A percentile compares a stretch with the other conserved stretches of the same genome.
These are phyloP conservation scores for Drosophila baimaii DNA, from an alignment of 1,140 invertebrate genomes.

Conservation along the genomic window DNA sequence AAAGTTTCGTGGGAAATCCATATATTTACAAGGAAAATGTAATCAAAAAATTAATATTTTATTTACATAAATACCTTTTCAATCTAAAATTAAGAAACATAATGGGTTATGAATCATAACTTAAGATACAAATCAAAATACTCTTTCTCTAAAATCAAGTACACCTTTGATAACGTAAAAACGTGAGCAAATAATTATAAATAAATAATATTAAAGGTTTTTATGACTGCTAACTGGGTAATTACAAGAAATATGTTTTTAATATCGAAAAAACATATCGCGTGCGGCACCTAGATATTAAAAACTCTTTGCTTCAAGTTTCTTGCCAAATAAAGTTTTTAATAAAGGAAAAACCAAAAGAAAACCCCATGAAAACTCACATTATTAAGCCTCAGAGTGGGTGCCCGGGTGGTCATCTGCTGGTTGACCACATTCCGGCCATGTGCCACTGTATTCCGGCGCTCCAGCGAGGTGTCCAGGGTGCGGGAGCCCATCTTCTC, in stretches of 20 bases:
- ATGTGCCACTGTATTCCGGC: slow-evolving; percentile 78
- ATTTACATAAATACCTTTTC: slow-evolving; percentile 1
- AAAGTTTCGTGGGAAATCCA: not conserved
- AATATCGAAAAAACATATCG: too few species aligned
- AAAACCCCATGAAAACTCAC: slow-evolving; percentile 28
- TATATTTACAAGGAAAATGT: not conserved
- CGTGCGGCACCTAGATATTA: too few species aligned
- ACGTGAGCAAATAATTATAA: too few species aligned
- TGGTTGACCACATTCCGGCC: slow-evolving; percentile 81
- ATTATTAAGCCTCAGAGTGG: slow-evolving; percentile 71
- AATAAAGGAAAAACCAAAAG: slow-evolving; percentile 70
- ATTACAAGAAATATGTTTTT: too few species aligned
- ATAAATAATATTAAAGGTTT: not conserved
- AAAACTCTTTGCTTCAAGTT: too few species aligned
- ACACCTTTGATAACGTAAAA: not conserved
- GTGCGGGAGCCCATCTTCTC: slow-evolving; percentile 66
- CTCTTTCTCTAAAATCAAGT: slow-evolving; percentile 38
- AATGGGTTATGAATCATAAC: not conserved
- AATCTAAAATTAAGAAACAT: not conserved
- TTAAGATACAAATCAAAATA: not conserved
- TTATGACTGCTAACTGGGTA: too few species aligned
- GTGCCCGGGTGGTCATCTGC: slow-evolving; percentile 73
- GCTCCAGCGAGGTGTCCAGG: slow-evolving; percentile 70
- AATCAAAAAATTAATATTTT: not conserved
- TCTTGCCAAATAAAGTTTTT: too few species aligned